A percentile compares a stretch with the other conserved stretches of the same genome.
Evolutionary conservation across 2,113 vertebrate species (phyloP).

Genomic region (Dicerorhinus sumatrensis): DNA sequence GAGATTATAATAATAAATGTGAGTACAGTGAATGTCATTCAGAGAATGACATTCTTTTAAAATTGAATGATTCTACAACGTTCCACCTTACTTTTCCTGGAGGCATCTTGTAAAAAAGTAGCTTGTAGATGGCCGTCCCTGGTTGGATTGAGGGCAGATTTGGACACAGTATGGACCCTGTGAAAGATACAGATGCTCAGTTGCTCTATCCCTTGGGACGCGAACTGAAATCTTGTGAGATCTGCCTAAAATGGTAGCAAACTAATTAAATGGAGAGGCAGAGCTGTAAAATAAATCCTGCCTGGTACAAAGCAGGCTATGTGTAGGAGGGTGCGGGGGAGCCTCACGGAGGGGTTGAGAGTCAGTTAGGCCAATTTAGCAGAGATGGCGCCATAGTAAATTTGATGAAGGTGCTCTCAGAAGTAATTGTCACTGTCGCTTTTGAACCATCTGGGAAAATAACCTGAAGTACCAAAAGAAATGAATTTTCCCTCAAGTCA

Average conservation of each 20-base stretch:
- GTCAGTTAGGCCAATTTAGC: conserved; percentile 50
- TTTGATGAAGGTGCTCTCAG: conserved; percentile 75
- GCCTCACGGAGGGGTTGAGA: neutral
- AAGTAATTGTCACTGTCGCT: conserved; percentile 38
- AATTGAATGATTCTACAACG: neutral
- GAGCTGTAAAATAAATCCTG: conserved; percentile 33
- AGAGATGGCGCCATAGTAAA: neutral
- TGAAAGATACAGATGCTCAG: neutral
- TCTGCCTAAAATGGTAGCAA: conserved; percentile 6
- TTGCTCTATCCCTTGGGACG: neutral
- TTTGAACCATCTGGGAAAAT: conserved; percentile 64
- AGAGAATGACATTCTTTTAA: neutral
- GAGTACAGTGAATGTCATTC: neutral
- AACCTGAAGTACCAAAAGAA: conserved; percentile 69
- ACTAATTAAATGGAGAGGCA: conserved; percentile 50
- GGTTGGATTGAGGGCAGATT: neutral
- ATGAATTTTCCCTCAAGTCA: conserved; percentile 69
- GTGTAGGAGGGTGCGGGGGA: conserved; percentile 6
- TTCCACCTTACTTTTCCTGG: neutral
- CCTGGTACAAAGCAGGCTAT: neutral
- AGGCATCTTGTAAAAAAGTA: neutral
- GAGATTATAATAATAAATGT: neutral
- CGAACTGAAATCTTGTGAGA: neutral
- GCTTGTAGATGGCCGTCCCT: neutral
- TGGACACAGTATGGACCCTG: neutral